Evolutionary conservation across 2,888 invertebrate genomes (phyloP), one percentile per base, ranked within the genome.

Genomic region (Ennomos erosarius): DNA sequence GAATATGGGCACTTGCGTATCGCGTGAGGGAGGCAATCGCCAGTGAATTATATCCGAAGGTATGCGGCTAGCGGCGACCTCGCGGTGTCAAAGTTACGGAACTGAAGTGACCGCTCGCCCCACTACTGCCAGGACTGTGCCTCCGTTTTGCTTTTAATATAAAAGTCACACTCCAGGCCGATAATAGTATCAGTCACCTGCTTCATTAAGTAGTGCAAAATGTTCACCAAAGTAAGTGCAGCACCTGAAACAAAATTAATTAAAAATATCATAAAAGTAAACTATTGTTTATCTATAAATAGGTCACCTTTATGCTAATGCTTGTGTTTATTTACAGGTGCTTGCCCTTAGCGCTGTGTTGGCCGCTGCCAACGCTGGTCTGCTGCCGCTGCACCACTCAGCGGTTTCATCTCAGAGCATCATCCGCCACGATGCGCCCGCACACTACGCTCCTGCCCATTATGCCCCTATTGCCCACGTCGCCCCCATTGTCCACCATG

Each of bases 71-170:
- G 67, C 65, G 72, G 75, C 81, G 92, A 91, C 91, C 91, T 91
- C 91, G 91, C 81, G 81, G 84, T 91, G 92, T 92, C 92, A 91
- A 90, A 91, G 85, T 91, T 91, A 89, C 91, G 91, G 91, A 92
- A 92, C 91, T 88, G 68, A 80, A 83, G 76, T 88, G 90, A 88
- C 90, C 90, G 85, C 81, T 76, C 70, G 68, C 88, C 90, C 90
- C 90, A 76, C 90, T 82, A 86, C 79, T 53, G 49, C 46, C 79
- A 85, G 90, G 88, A 86, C 84, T 68, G 78, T 75, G 79, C 74
- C 85, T 88, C 85, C 84, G 88, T 87, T 89, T 88, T 87, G 87
- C 87, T 88, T 90, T 90, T 89, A 86, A 90, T 92, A 92, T 92
- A 92, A 88, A 92, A 92, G 90, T 88, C 87, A 79, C 81, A 82